phyloP scores from a whole-genome alignment of 2,797 vertebrate genomes.

The Platalea minor region DNA sequence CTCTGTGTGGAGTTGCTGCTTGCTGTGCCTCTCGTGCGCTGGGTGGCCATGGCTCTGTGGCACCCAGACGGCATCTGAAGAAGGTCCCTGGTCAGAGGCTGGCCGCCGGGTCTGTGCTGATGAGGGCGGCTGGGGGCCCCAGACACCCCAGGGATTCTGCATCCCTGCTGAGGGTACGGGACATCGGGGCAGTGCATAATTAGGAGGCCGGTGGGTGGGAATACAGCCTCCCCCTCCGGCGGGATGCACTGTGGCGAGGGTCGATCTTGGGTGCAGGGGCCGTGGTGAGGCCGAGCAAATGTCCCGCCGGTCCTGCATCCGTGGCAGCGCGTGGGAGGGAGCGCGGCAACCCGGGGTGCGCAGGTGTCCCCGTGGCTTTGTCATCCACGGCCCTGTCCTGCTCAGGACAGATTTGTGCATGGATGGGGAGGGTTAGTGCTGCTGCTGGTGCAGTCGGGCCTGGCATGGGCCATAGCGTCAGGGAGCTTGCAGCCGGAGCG shows the following conservation, averaged over 20 bases:
- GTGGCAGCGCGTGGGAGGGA: background rate
- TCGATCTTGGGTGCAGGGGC: background rate
- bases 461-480: rapidly evolving
- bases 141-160: background rate
- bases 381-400: no score
- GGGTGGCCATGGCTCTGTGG: rapidly evolving
- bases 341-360: no score
- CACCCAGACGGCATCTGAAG: rapidly evolving
- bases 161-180: background rate
- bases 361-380: no score
- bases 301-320: rapidly evolving
- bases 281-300: rapidly evolving
- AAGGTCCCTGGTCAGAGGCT: background rate
- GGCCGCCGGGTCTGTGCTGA: background rate
- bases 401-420: background rate
- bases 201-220: background rate
- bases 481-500: rapidly evolving
- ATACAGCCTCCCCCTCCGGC: background rate
- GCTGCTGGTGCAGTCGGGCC: background rate
- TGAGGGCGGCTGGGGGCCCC: background rate
- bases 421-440: no score
- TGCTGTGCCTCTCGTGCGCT: background rate
- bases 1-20: background rate
- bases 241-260: rapidly evolving
- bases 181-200: rapidly evolving